A percentile compares a stretch with the other conserved stretches of the same genome.
These are phyloP conservation scores for Neolamprologus variostigma DNA, from an alignment of 2,113 vertebrate species.

Conservation along the genomic window DNA sequence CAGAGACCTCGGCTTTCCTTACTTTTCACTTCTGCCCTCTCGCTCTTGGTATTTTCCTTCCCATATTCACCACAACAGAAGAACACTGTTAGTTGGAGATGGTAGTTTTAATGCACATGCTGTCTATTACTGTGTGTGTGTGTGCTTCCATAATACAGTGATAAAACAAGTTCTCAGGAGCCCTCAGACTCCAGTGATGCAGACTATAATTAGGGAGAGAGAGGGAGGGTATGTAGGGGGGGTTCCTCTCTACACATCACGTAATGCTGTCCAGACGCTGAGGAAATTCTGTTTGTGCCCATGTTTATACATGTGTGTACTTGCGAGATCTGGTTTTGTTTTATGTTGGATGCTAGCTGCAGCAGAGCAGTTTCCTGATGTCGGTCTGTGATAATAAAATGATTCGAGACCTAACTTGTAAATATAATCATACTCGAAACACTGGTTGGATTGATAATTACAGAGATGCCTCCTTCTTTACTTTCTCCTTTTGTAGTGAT, in stretches of 20 bases:
- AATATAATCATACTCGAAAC: not conserved
- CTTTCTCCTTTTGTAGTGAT: not conserved
- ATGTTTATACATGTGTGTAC: constrained; percentile 14
- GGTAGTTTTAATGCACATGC: not conserved
- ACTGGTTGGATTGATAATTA: not conserved
- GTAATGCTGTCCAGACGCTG: constrained; percentile 61
- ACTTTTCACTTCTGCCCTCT: not conserved
- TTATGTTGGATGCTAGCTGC: constrained; percentile 21
- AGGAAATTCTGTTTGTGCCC: constrained; percentile 36
- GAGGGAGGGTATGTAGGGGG: not conserved
- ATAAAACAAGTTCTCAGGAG: constrained; percentile 39
- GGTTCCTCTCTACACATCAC: constrained; percentile 15
- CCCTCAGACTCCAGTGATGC: constrained; percentile 36
- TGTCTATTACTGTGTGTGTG: constrained; percentile 12
- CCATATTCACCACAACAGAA: constrained; percentile 12
- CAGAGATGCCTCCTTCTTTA: not conserved
- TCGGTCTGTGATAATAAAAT: constrained; percentile 21
- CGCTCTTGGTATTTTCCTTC: not conserved
- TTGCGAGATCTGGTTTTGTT: constrained; percentile 41
- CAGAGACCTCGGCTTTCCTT: not conserved
- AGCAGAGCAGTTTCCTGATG: constrained; percentile 18
- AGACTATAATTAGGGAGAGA: constrained; percentile 45
- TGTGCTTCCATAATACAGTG: constrained; percentile 31
- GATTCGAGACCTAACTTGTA: not conserved
- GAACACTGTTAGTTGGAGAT: not conserved